phyloP scores from a whole-genome alignment of 1,140 invertebrate species.

The Penaeus chinensis region DNA sequence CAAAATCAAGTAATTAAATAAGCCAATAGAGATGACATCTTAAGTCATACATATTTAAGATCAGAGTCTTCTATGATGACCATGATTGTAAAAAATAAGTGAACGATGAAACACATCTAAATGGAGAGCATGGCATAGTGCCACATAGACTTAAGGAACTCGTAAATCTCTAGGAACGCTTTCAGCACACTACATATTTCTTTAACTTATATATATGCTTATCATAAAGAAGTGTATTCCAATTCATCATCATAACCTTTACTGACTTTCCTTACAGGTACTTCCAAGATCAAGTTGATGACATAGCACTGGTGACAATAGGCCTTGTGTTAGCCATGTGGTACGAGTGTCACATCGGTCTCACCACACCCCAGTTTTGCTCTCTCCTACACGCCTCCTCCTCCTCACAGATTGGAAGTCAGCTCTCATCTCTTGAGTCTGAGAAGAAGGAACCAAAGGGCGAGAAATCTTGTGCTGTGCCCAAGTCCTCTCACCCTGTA shows the following conservation, averaged over 20 bases:
- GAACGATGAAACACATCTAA: no score
- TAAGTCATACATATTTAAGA: no score
- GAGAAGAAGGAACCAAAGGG: constrained; percentile 12
- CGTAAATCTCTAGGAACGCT: no score
- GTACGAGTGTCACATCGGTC: constrained; percentile 58
- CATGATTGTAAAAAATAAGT: no score
- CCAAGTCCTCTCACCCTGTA: constrained; percentile 7
- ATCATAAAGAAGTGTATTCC: background rate
- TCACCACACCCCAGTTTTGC: constrained; percentile 36
- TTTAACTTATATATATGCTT: background rate
- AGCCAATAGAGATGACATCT: background rate
- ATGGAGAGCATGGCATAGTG: no score
- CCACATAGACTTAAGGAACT: no score
- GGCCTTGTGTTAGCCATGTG: constrained; percentile 57
- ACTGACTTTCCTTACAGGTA: constrained; percentile 26
- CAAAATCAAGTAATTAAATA: background rate
- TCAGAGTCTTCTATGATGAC: no score
- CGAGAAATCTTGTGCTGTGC: background rate
- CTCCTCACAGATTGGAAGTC: constrained; percentile 2
- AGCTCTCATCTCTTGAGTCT: background rate
- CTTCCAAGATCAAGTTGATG: constrained; percentile 54
- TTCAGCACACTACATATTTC: no score
- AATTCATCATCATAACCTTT: background rate
- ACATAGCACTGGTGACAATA: constrained; percentile 46
- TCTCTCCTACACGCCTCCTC: constrained; percentile 43